phyloP scores from a whole-genome alignment of 2,113 vertebrate species.

The Dromas ardeola region DNA sequence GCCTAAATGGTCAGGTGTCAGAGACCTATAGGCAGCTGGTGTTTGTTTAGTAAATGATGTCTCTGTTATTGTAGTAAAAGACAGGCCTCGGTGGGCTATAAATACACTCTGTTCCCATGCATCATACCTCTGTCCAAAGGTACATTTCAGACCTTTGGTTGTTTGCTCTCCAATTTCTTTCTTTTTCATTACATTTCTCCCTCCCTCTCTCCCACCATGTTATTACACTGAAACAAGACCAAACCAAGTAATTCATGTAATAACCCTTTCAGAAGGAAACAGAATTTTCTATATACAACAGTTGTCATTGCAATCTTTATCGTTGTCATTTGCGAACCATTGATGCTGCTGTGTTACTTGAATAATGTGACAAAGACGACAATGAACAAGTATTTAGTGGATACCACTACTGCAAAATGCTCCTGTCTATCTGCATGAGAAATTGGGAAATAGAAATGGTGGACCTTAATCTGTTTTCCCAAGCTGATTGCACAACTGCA shows the following conservation, averaged over 20 bases:
- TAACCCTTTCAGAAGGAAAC: neutral
- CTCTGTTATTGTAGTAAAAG: constrained; percentile 42
- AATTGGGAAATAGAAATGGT: neutral
- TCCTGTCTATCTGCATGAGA: neutral
- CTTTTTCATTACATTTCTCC: constrained; percentile 4
- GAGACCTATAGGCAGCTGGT: constrained; percentile 39
- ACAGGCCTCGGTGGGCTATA: constrained; percentile 11
- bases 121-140: neutral
- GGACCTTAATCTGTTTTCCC: neutral
- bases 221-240: constrained; percentile 32
- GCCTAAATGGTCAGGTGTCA: constrained; percentile 20
- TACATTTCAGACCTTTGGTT: neutral
- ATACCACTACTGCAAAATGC: neutral
- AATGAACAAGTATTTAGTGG: neutral
- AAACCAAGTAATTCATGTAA: neutral
- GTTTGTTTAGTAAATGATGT: constrained; percentile 62
- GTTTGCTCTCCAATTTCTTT: constrained; percentile 25
- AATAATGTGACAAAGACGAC: neutral
- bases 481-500: neutral
- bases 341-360: neutral
- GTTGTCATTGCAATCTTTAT: neutral
- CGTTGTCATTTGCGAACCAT: neutral
- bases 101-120: neutral
- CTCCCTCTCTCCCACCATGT: neutral
- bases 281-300: neutral